Conservation (phyloP, 1,140 invertebrate genomes). For the Stratiolaelaps scimitus region DNA sequence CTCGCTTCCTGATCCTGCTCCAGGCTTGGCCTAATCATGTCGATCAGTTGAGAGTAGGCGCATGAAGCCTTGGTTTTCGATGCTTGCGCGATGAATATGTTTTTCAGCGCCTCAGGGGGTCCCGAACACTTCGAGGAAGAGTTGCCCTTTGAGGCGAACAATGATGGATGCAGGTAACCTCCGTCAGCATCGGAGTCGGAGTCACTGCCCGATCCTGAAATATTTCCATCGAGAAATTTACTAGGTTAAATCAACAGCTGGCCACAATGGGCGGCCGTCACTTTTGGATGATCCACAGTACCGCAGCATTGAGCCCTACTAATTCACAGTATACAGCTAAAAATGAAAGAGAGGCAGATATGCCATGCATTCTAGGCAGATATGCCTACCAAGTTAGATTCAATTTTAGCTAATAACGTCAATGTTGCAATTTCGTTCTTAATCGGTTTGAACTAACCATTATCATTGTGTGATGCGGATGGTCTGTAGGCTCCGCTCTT, state of each 20-base stretch:
- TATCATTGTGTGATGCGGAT: constrained; percentile 29
- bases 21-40: constrained; percentile 36
- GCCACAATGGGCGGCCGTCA: no score
- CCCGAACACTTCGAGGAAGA: background rate
- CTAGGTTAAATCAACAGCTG: no score
- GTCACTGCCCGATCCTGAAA: constrained; percentile 37
- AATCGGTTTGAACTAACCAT: constrained; percentile 30
- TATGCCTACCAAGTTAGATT: constrained; percentile 24
- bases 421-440: background rate
- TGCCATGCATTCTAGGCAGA: no score
- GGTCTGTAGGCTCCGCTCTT: constrained; percentile 61
- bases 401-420: background rate
- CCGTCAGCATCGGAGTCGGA: constrained; percentile 46
- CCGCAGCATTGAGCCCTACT: no score
- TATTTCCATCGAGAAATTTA: no score
- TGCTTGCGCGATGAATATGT: background rate
- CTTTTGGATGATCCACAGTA: no score
- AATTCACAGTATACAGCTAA: no score
- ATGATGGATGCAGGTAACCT: constrained; percentile 63
- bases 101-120: background rate
- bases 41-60: constrained; percentile 36
- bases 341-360: no score
- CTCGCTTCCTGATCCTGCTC: constrained; percentile 21
- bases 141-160: constrained; percentile 40
- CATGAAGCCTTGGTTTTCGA: constrained; percentile 35